Conservation (phyloP, 2,113 vertebrate species). For the Corythornis madagascariensis region DNA sequence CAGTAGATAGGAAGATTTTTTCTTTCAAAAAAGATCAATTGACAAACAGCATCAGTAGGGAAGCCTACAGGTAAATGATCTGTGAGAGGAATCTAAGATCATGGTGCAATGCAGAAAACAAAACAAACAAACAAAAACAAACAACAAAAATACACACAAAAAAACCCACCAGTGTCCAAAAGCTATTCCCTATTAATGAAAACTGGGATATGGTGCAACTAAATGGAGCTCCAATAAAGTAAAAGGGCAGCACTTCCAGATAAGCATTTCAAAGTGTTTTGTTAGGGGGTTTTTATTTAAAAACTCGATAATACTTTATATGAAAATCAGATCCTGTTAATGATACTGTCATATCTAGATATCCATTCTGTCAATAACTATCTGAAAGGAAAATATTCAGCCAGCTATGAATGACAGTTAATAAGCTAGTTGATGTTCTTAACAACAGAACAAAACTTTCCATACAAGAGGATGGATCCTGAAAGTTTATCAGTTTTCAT, state of each 20-base stretch:
- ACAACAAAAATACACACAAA: too few species aligned
- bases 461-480: neutral
- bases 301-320: neutral
- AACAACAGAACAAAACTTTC: neutral
- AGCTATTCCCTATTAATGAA: neutral
- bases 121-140: neutral
- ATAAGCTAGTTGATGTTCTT: conserved; percentile 8
- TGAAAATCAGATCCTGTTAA: neutral
- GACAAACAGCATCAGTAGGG: neutral
- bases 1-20: neutral
- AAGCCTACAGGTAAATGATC: neutral
- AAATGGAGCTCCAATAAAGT: neutral
- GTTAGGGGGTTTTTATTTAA: neutral
- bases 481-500: neutral
- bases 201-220: neutral
- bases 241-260: neutral
- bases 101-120: neutral
- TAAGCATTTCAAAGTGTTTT: neutral
- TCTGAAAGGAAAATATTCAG: neutral
- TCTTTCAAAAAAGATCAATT: neutral
- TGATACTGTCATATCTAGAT: neutral
- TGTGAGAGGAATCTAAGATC: neutral
- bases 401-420: conserved; percentile 5
- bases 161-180: neutral
- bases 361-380: neutral